Evolutionary conservation across 1,140 invertebrate species (phyloP).

Genomic region (Cepaea nemoralis): DNA sequence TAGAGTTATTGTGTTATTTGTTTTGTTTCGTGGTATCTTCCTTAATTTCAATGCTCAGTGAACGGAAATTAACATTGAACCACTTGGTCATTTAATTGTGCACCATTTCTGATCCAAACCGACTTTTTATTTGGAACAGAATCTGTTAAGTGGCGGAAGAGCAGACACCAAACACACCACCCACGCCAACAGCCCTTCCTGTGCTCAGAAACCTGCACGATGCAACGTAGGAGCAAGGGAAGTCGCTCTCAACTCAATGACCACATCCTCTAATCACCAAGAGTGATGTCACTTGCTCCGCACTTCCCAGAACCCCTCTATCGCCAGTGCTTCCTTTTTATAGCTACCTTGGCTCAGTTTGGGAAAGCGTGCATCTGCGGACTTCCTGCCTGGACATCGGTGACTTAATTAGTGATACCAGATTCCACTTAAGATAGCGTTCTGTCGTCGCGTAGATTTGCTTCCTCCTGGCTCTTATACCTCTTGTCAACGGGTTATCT

Average conservation of each 20-base stretch:
- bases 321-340: neutral
- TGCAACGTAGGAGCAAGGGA: neutral
- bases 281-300: neutral
- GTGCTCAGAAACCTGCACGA: neutral
- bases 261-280: neutral
- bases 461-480: neutral
- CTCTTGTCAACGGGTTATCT: neutral
- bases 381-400: neutral
- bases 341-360: neutral
- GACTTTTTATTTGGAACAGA: no score
- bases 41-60: no score
- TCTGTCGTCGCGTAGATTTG: neutral
- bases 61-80: no score
- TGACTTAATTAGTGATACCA: neutral
- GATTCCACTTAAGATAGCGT: constrained; percentile 2
- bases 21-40: no score
- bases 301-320: neutral
- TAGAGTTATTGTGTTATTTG: no score
- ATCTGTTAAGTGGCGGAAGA: neutral
- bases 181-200: neutral
- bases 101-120: no score
- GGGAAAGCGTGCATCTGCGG: neutral
- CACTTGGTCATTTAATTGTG: no score
- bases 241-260: neutral
- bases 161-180: neutral